Evolutionary conservation across 2,888 invertebrate species (phyloP), one percentile per base, ranked within the genome.

Genomic region (Steinernema scapterisci): DNA sequence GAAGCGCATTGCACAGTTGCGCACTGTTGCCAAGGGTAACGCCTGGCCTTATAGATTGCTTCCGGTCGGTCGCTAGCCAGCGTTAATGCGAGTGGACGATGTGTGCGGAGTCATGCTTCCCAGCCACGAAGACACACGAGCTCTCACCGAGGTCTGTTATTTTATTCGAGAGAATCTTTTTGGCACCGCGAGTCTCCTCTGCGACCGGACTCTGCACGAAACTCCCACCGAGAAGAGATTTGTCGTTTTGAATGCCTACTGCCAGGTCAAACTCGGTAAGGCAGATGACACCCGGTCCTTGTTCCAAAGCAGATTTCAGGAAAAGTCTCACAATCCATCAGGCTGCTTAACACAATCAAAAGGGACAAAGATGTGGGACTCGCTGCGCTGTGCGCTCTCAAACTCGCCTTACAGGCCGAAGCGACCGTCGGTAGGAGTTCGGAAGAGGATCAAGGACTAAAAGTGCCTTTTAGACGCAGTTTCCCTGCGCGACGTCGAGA

Each of bases 281-380:
- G 7, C 7, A n/a, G n/a, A n/a, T n/a, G n/a, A n/a, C n/a, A n/a
- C n/a, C n/a, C n/a, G n/a, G n/a, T n/a, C 2, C 19, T 43, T 11
- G 25, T 2, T n/a, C 70, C 25, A 70, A 38, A 38, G 9, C 5
- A 3, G 5, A 9, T 38, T 38, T 38, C 25, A 83, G 84, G 84
- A 0, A 82, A 81, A 75, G 70, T 81, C 0, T 75, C 85, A 2
- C 85, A 85, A 45, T 83, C 83, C 0, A 81, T 85, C 19, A 80
- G 85, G 21, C 73, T 77, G 9, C 71, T 85, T 31, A 82, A 81
- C 13, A 70, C 75, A 9, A 13, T 78, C 1, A 72, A 71, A 16
- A 77, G 79, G 45, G 78, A 78, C 16, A 70, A 78, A n/a, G 80
- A 77, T 13, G 71, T 78, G 31, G 72, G 75, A 48, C 43, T 81